Conservation (phyloP, 2,797 vertebrate genomes). For the Sebastiscus albofasciatus region DNA sequence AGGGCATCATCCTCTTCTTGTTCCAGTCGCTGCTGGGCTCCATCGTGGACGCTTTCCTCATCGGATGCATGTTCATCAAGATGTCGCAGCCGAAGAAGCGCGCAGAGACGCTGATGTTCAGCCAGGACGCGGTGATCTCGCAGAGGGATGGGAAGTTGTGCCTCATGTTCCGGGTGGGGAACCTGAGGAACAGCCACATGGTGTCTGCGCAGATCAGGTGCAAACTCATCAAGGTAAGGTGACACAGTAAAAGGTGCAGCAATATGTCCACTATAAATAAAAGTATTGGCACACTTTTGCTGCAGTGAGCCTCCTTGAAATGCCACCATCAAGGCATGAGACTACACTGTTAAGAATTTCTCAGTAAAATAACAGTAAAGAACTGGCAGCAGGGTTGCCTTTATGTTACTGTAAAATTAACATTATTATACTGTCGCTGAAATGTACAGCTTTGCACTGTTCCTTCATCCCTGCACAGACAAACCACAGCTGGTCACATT, state of each 20-base stretch:
- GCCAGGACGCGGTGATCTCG: slow-evolving; percentile 89
- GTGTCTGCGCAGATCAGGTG: slow-evolving; percentile 94
- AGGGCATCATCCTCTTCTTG: slow-evolving; percentile 92
- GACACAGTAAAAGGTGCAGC: neutral
- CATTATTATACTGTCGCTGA: too few relatives aligned
- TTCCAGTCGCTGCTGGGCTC: slow-evolving; percentile 93
- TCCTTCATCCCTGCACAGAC: too few relatives aligned
- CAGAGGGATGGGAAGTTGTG: slow-evolving; percentile 91
- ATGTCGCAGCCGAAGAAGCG: slow-evolving; percentile 96
- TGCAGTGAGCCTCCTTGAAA: slow-evolving; percentile 8
- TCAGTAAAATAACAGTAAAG: too few relatives aligned
- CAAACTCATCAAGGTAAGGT: slow-evolving; percentile 92
- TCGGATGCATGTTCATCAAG: slow-evolving; percentile 96
- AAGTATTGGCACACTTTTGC: neutral
- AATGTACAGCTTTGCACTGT: too few relatives aligned
- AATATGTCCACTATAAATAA: too few relatives aligned
- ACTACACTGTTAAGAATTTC: neutral
- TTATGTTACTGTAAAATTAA: too few relatives aligned
- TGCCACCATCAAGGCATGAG: neutral
- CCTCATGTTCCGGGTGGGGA: slow-evolving; percentile 94
- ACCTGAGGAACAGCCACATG: slow-evolving; percentile 95
- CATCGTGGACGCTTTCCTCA: slow-evolving; percentile 92
- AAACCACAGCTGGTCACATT: too few relatives aligned
- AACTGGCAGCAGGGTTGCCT: too few relatives aligned
- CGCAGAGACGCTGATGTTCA: slow-evolving; percentile 94